Evolutionary conservation across 2,797 vertebrate species (phyloP).

Genomic region (Sebastes reedi): DNA sequence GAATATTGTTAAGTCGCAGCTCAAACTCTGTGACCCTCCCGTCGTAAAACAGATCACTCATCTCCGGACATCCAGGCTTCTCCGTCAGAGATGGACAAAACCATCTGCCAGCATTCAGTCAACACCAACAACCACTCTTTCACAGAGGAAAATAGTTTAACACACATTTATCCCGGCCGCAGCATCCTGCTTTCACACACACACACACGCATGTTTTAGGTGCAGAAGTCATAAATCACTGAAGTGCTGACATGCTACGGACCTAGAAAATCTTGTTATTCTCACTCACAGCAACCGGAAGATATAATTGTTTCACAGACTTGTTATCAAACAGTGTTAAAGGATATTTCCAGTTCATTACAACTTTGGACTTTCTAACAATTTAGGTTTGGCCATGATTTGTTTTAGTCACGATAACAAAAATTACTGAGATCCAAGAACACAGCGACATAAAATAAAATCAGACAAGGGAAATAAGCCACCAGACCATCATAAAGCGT

Average conservation of each 20-base stretch:
- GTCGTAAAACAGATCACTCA: constrained; percentile 57
- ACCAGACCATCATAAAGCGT: not conserved
- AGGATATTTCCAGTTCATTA: not conserved
- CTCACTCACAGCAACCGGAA: not conserved
- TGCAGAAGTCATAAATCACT: constrained; percentile 19
- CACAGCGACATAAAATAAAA: not conserved
- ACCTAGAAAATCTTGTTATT: constrained; percentile 4
- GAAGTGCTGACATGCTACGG: constrained; percentile 11
- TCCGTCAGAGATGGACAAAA: constrained; percentile 34
- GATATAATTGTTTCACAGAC: not conserved
- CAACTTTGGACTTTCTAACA: not conserved
- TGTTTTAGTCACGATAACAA: not conserved
- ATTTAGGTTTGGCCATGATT: not conserved
- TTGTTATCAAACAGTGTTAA: constrained; percentile 1
- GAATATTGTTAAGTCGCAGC: constrained; percentile 42
- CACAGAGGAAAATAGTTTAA: constrained; percentile 49
- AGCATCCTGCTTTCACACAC: constrained; percentile 34
- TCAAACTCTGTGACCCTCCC: constrained; percentile 36
- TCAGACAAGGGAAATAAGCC: not conserved
- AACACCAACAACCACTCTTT: constrained; percentile 55
- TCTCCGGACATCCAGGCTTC: constrained; percentile 37
- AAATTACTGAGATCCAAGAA: not conserved
- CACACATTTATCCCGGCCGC: constrained; percentile 33
- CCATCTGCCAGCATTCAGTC: constrained; percentile 54
- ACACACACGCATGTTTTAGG: constrained; percentile 22